phyloP scores from a whole-genome alignment of 2,113 vertebrate genomes.

The Hystrix brachyura region DNA sequence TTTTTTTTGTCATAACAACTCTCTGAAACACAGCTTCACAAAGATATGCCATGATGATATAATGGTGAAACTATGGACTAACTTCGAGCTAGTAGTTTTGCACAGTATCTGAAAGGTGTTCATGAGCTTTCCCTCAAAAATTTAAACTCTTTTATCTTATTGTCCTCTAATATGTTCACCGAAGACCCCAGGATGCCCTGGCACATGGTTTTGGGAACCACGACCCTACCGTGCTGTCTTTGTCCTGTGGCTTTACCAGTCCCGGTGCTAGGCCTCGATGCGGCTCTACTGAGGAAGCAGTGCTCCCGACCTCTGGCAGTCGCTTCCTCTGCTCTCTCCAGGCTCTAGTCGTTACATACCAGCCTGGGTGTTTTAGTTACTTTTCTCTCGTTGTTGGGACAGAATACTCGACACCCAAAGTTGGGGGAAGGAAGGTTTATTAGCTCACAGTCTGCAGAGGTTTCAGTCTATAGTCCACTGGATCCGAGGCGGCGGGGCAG shows the following conservation, averaged over 20 bases:
- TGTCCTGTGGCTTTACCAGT: too few relatives aligned
- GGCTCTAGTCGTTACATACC: neutral
- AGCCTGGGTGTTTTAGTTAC: neutral
- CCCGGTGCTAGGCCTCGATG: too few relatives aligned
- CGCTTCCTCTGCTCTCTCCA: neutral
- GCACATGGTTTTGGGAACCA: neutral
- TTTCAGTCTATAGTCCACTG: too few relatives aligned
- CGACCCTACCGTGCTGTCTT: neutral
- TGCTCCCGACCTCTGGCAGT: neutral
- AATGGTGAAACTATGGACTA: neutral
- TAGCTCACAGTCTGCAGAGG: too few relatives aligned
- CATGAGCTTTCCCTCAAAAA: neutral
- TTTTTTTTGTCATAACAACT: neutral
- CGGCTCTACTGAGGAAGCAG: neutral
- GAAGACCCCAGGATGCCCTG: neutral
- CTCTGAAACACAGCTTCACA: constrained; percentile 40
- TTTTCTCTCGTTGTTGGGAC: too few relatives aligned
- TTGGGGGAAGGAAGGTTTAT: too few relatives aligned
- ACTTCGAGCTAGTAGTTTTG: neutral
- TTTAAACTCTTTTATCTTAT: neutral
- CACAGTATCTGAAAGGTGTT: neutral
- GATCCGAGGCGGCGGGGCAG: too few relatives aligned
- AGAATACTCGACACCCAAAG: too few relatives aligned
- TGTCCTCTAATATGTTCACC: neutral
- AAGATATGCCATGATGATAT: neutral